Evolutionary conservation across 2,888 invertebrate species (phyloP).

Genomic region (Erynnis tages): DNA sequence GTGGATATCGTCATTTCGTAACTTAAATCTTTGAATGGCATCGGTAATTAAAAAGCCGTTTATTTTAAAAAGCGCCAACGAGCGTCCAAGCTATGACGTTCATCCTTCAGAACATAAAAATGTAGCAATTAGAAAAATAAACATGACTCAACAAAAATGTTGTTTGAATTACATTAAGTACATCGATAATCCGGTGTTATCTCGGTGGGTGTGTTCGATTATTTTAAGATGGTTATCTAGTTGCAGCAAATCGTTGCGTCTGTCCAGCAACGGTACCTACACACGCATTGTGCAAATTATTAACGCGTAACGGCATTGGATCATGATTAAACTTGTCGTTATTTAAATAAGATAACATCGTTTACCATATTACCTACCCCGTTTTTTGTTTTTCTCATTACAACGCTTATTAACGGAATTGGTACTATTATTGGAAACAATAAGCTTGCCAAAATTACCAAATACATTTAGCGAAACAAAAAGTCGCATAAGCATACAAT

Average conservation of each 20-base stretch:
- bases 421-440: neutral
- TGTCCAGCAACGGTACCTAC: neutral
- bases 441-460: neutral
- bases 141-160: constrained; percentile 11
- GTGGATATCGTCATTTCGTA: neutral
- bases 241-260: constrained; percentile 6
- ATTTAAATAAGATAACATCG: too few species aligned
- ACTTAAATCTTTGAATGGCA: constrained; percentile 1
- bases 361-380: too few species aligned
- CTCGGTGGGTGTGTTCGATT: constrained; percentile 55
- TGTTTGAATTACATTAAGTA: constrained; percentile 32
- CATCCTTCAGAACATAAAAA: neutral
- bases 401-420: neutral
- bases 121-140: neutral
- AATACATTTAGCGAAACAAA: constrained; percentile 1
- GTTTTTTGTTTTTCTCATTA: neutral
- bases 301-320: constrained; percentile 11
- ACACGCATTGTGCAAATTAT: neutral
- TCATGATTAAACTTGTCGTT: too few species aligned
- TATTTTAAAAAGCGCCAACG: constrained; percentile 14
- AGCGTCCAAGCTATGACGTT: constrained; percentile 6
- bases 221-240: constrained; percentile 20
- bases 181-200: constrained; percentile 47
- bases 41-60: neutral
- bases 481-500: constrained; percentile 3